Evolutionary conservation across 2,888 invertebrate species (phyloP).

Genomic region (Thera obeliscata): DNA sequence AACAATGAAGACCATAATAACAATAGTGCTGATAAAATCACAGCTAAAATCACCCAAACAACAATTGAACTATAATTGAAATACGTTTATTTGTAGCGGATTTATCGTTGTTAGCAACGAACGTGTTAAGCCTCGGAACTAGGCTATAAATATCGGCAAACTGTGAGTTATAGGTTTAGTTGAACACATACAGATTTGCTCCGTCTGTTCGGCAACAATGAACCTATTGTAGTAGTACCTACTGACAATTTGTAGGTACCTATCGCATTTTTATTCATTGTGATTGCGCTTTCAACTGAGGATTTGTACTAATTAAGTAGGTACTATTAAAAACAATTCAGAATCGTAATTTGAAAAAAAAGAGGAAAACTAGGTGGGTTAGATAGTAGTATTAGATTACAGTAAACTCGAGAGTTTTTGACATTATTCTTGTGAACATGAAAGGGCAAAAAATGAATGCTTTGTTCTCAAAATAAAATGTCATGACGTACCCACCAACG

Average conservation of each 20-base stretch:
- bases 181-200: slow-evolving; percentile 59
- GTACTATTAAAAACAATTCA: too few relatives aligned
- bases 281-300: slow-evolving; percentile 15
- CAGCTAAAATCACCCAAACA: slow-evolving; percentile 3
- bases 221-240: slow-evolving; percentile 43
- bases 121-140: slow-evolving; percentile 69
- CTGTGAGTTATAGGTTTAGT: slow-evolving; percentile 66
- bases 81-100: slow-evolving; percentile 57
- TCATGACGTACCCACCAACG: too few relatives aligned
- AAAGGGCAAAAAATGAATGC: too few relatives aligned
- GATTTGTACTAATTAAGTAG: background rate
- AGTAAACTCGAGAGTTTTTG: too few relatives aligned
- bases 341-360: too few relatives aligned
- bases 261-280: slow-evolving; percentile 18
- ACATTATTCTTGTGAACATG: too few relatives aligned
- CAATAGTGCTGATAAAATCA: background rate
- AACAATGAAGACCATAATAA: background rate
- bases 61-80: slow-evolving; percentile 48
- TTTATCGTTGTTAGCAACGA: slow-evolving; percentile 62
- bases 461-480: too few relatives aligned
- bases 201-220: slow-evolving; percentile 49
- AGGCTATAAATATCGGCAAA: slow-evolving; percentile 70
- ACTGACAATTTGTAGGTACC: slow-evolving; percentile 23
- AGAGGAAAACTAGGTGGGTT: too few relatives aligned
- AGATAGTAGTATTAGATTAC: too few relatives aligned